phyloP scores from a whole-genome alignment of 2,888 invertebrate genomes.

The Atherix ibis region DNA sequence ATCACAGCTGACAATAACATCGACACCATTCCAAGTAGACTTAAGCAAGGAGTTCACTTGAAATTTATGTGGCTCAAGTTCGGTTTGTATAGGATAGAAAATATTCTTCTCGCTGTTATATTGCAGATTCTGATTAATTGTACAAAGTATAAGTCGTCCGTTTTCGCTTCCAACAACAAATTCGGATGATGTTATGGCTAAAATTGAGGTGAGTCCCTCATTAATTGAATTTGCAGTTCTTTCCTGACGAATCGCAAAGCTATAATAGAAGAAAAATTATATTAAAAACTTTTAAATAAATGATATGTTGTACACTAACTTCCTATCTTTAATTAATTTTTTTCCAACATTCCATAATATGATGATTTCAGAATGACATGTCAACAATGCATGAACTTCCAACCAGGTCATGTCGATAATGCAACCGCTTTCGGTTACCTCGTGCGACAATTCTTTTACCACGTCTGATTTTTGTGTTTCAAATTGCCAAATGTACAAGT shows the following conservation, averaged over 20 bases:
- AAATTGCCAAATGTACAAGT: conserved; percentile 27
- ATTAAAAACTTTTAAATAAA: no score
- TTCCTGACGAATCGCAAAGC: no score
- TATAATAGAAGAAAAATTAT: no score
- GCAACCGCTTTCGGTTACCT: conserved; percentile 19
- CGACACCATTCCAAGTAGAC: conserved; percentile 16
- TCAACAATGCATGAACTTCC: conserved; percentile 19
- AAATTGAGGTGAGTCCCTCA: conserved; percentile 20
- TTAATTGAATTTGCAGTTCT: no score
- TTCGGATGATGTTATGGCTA: conserved; percentile 18
- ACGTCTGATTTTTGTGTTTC: conserved; percentile 12
- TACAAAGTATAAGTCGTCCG: conserved; percentile 25
- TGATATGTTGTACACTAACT: no score
- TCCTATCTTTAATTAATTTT: conserved; percentile 19
- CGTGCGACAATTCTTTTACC: conserved; percentile 20
- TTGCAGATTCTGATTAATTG: conserved; percentile 12
- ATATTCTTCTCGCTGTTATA: background rate
- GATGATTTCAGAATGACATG: conserved; percentile 24
- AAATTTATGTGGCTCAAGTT: conserved; percentile 25
- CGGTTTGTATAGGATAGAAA: conserved; percentile 11
- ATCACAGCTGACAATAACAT: conserved; percentile 26
- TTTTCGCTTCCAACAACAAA: conserved; percentile 27
- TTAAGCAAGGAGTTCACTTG: conserved; percentile 21
- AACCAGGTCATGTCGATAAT: conserved; percentile 28
- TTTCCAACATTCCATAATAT: conserved; percentile 23